Conservation (phyloP, 2,113 vertebrate genomes). For the Pterocles gutturalis region DNA sequence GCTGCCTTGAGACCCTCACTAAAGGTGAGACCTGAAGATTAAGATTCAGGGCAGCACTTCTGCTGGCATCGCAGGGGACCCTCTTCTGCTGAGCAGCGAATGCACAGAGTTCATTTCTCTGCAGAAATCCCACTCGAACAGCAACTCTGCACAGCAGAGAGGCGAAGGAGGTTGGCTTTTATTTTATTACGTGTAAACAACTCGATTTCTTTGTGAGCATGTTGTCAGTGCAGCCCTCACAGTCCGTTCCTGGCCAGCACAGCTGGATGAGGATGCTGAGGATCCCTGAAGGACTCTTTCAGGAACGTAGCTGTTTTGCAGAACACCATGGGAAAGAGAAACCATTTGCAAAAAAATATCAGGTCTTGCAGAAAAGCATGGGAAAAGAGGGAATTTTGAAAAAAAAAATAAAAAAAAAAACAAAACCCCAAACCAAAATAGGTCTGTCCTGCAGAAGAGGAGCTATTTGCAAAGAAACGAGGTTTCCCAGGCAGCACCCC, state of each 20-base stretch:
- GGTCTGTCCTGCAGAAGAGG: fast-evolving
- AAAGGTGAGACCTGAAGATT: background rate
- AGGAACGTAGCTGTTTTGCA: background rate
- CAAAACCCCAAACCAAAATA: no score
- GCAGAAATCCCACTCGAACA: background rate
- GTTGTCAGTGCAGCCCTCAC: fast-evolving
- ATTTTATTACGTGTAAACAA: background rate
- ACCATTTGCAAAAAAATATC: background rate
- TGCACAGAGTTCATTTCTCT: background rate
- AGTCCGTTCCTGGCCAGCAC: fast-evolving
- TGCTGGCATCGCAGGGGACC: background rate
- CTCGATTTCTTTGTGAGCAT: fast-evolving
- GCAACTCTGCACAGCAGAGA: background rate
- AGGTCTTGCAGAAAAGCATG: background rate
- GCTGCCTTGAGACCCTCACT: background rate
- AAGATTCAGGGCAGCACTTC: background rate
- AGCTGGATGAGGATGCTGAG: background rate
- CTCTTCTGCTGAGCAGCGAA: background rate
- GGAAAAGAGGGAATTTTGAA: background rate
- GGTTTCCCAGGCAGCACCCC: fast-evolving
- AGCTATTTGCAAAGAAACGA: fast-evolving
- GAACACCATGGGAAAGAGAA: background rate
- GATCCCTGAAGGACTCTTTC: background rate
- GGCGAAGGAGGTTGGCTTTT: background rate
- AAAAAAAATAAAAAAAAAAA: background rate